Evolutionary conservation across 2,888 invertebrate species (phyloP), one percentile per base, ranked within the genome.

Genomic region (Toxonevra muliebris): DNA sequence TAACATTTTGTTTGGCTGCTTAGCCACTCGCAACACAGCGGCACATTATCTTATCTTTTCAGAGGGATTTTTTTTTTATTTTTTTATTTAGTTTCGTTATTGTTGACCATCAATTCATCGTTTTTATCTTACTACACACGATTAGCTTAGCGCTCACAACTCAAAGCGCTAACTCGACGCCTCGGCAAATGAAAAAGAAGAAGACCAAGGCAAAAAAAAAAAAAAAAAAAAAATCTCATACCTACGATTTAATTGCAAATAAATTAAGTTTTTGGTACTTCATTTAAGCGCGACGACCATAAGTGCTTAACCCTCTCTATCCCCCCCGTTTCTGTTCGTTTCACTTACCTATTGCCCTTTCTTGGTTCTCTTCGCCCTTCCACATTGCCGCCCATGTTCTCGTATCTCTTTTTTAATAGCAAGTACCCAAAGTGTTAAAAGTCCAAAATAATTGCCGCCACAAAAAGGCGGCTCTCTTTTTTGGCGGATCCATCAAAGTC

Each of bases 221-320:
- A 9, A 40, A 54, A 19, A 41, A 57, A 20, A 5, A 43, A 17
- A 52, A 41, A 59, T 30, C 30, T 50, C 48, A 50, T n/a, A 75
- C 74, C 75, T 57, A 68, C 77, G 80, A 80, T 82, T 83, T 83
- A 82, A 82, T 82, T 83, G 82, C 82, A 82, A 82, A 83, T 82
- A 82, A 83, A 82, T 83, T 82, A 79, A 80, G 81, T 82, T 82
- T 83, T 82, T 77, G 79, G 80, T 80, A 80, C 81, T 81, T 81
- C 76, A 80, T 81, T 82, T 81, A 80, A 79, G 80, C 80, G 80
- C 77, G 75, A 79, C 80, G 81, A 72, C 59, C 74, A 68, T 68
- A 66, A 64, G 66, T 72, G 66, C 7, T 30, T 30, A 30, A 30
- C 30, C 30, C 30, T 30, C 30, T 30, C 30, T 30, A n/a, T n/a